Conservation (phyloP, 1,140 invertebrate genomes). For the Drosophila mayri region DNA sequence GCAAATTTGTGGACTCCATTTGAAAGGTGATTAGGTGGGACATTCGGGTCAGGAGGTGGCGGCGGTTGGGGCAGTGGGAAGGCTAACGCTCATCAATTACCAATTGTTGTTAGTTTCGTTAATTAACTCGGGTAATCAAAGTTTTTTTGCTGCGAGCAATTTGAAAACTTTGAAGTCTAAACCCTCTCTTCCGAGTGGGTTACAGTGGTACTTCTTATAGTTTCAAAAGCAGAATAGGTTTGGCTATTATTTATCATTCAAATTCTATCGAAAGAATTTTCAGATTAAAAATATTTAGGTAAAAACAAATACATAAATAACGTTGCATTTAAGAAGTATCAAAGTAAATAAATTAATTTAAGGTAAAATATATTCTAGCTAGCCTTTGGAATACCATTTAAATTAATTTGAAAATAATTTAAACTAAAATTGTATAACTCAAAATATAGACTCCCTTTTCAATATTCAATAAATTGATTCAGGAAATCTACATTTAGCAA, state of each 20-base stretch:
- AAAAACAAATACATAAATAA: too few relatives aligned
- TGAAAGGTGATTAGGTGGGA: conserved; percentile 54
- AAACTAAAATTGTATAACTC: not conserved
- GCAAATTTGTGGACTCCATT: conserved; percentile 51
- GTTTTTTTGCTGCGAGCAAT: conserved; percentile 15
- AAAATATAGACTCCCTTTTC: not conserved
- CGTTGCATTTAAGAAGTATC: too few relatives aligned
- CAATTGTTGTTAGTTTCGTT: conserved; percentile 69
- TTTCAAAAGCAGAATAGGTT: not conserved
- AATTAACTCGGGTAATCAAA: conserved; percentile 73
- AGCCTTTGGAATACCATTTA: too few relatives aligned
- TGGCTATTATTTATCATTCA: not conserved
- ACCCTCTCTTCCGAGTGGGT: conserved; percentile 1
- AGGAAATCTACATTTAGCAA: not conserved
- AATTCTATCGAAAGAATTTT: not conserved
- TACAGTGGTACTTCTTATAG: not conserved
- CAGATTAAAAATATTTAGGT: not conserved
- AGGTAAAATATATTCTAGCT: too few relatives aligned
- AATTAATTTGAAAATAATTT: not conserved
- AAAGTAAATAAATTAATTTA: too few relatives aligned
- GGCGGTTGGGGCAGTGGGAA: not conserved
- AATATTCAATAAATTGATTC: not conserved
- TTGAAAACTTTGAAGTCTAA: conserved; percentile 14
- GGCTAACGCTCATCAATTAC: conserved; percentile 66
- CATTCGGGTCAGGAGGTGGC: not conserved